Evolutionary conservation across 2,888 invertebrate genomes (phyloP).

Genomic region (Megamerina dolium): DNA sequence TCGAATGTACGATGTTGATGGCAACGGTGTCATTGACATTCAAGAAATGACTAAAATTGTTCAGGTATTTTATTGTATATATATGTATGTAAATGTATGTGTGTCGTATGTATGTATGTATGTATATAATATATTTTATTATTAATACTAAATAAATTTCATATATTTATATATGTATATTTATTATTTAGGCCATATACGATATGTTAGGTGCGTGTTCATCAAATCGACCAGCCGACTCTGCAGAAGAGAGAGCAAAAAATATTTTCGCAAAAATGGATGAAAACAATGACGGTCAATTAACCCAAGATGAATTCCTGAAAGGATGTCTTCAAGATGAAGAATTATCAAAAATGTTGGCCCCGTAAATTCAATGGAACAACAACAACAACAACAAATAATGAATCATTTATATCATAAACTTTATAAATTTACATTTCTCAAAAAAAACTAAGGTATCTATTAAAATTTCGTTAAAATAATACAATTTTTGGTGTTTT

Average conservation of each 20-base stretch:
- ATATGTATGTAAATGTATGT: not conserved
- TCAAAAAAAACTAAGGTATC: conserved; percentile 28
- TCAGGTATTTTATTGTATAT: conserved; percentile 61
- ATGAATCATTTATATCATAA: conserved; percentile 42
- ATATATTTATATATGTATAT: not conserved
- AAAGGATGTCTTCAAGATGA: conserved; percentile 97
- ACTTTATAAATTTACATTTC: conserved; percentile 44
- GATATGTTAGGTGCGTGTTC: conserved; percentile 98
- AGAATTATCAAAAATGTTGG: conserved; percentile 90
- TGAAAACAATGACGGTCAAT: conserved; percentile 96
- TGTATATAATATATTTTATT: not conserved
- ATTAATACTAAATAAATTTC: not conserved
- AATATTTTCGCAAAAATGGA: conserved; percentile 99
- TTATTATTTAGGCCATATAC: conserved; percentile 80
- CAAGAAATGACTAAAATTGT: conserved; percentile 99
- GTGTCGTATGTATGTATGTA: not conserved
- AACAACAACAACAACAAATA: conserved; percentile 7
- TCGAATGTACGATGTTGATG: conserved; percentile 98
- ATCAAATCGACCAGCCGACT: conserved; percentile 89
- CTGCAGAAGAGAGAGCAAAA: conserved; percentile 95
- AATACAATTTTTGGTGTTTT: conserved; percentile 19
- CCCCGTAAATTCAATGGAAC: conserved; percentile 60
- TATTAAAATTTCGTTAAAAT: conserved; percentile 20
- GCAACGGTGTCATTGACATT: conserved; percentile 95
- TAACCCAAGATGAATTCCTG: conserved; percentile 96